Evolutionary conservation across 2,113 vertebrate genomes (phyloP), one percentile per base, ranked within the genome.

Genomic region (Oceanites oceanicus): DNA sequence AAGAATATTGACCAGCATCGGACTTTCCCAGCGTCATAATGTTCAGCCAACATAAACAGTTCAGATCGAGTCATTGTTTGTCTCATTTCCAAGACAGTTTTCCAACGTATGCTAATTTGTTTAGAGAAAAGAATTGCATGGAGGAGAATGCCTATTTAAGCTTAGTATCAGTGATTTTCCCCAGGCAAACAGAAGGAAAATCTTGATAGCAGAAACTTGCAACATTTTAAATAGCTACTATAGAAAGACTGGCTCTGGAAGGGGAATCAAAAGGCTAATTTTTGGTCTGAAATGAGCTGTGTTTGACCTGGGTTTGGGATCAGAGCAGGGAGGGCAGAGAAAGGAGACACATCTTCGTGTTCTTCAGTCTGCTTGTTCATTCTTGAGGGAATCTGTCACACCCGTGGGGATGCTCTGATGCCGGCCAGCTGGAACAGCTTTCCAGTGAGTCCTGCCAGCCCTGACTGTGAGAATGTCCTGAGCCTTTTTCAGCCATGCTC

Each of bases 341-440:
- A 94, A 95, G 79, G 73, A 95, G 94, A 94, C 92, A 88, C 94
- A 96, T 97, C 94, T 97, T 97, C 89, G 87, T 96, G 92, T 90
- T 94, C 94, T 91, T 85, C 86, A 93, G 86, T 53, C 92, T 91
- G 94, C 94, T 97, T 94, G 77, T 97, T 97, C 96, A 96, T 94
- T 97, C 96, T 94, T 97, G 80, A 84, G 96, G 95, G 95, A 97
- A 97, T 95, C 95, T 95, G 94, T 97, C 92, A 95, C 95, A 97
- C 80, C 95, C 96, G 87, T 94, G 86, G 95, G 95, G 96, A 96
- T 96, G 91, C 86, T 96, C 92, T 95, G 89, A 95, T 92, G 90
- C 84, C 34, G 9, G 96, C 97, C 95, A 97, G 92, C 95, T 97
- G 95, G 95, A 97, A 95, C 92, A 87, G 49, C 58, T 95, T 94